Evolutionary conservation across 1,140 invertebrate genomes (phyloP).

Genomic region (Gerris buenoi): DNA sequence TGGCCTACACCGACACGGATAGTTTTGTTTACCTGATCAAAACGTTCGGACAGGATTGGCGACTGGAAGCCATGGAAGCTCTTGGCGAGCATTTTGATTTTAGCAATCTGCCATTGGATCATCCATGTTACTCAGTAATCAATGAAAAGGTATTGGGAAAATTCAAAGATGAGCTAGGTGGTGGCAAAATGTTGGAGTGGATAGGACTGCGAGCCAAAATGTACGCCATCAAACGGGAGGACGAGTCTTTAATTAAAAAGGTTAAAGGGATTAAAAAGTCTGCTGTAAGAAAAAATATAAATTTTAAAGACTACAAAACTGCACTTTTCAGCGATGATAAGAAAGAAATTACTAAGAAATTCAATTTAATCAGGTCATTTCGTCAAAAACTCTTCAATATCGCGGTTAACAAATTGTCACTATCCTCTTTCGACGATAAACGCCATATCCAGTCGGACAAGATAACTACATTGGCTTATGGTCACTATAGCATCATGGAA

Average conservation of each 20-base stretch:
- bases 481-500: background rate
- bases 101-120: background rate
- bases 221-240: background rate
- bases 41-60: background rate
- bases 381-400: background rate
- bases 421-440: background rate
- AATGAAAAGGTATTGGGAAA: background rate
- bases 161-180: no score
- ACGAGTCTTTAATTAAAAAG: background rate
- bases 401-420: background rate
- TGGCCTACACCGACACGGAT: background rate
- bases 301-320: background rate
- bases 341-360: background rate
- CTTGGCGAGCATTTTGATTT: background rate
- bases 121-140: background rate
- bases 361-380: background rate
- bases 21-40: background rate
- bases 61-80: background rate
- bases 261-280: background rate
- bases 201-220: background rate
- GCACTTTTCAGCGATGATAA: background rate
- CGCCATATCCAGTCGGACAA: background rate
- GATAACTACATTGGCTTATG: background rate
- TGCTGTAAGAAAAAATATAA: background rate
- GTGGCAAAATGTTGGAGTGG: no score